Base-by-base conservation (phyloP, 1,140 invertebrate species). In the Pseudobourletiella spinata region DNA sequence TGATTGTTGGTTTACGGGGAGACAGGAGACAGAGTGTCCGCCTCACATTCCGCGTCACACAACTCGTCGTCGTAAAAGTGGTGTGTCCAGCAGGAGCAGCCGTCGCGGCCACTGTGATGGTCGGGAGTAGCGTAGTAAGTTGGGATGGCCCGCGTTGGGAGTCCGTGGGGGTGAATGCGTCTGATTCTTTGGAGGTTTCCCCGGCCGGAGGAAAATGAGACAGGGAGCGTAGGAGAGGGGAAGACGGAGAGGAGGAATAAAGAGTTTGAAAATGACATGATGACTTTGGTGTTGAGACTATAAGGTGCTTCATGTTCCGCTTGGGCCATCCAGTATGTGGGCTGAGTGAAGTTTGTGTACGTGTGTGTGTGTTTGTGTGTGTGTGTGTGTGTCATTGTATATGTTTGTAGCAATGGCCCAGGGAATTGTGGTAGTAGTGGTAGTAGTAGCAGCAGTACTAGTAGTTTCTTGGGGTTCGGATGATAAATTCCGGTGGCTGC, bases 401-500 rank as follows among this genome's bases (percentile, higher is more conserved):
- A 6, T 16, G 50, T 52, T 25, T 2, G 30, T n/a, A n/a, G n/a
- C n/a, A n/a, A n/a, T n/a, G n/a, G n/a, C n/a, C n/a, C n/a, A n/a
- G n/a, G n/a, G n/a, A n/a, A n/a, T n/a, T n/a, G n/a, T n/a, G n/a
- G n/a, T n/a, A n/a, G n/a, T n/a, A n/a, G n/a, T n/a, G n/a, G n/a
- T n/a, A n/a, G n/a, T n/a, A n/a, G n/a, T n/a, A n/a, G n/a, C n/a
- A n/a, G n/a, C n/a, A n/a, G n/a, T n/a, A n/a, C n/a, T n/a, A n/a
- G n/a, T n/a, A n/a, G n/a, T n/a, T n/a, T n/a, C n/a, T n/a, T n/a
- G 18, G 14, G 48, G 22, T 16, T 22, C 15, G 57, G 66, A 67
- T 64, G 66, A 67, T 67, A 67, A 67, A 67, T 67, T 64, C 66
- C 66, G 43, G 62, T 60, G 62, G 66, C 42, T 57, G 66, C 66